A percentile compares a stretch with the other conserved stretches of the same genome.
Evolutionary conservation across 2,113 vertebrate species (phyloP).

Genomic region (Sinocyclocheilus grahami): DNA sequence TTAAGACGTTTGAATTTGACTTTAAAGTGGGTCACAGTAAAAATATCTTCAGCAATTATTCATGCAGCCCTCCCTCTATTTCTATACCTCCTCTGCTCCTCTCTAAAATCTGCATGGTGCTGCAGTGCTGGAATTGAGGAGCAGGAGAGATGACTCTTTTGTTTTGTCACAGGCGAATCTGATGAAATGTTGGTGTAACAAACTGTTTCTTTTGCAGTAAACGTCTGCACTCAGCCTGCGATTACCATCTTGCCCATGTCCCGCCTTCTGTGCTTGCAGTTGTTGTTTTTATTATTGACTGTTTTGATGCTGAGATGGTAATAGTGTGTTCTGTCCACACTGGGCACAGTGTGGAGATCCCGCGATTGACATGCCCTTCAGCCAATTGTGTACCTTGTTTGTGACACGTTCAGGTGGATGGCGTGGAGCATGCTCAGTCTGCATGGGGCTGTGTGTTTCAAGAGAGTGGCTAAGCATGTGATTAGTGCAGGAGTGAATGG

Average conservation of each 20-base stretch:
- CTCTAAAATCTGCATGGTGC: constrained; percentile 70
- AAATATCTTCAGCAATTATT: constrained; percentile 83
- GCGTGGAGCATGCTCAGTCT: constrained; percentile 35
- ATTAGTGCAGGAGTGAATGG: constrained; percentile 67
- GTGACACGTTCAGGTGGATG: constrained; percentile 14
- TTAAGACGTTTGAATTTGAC: constrained; percentile 71
- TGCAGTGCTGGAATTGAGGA: constrained; percentile 65
- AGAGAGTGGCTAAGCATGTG: constrained; percentile 56
- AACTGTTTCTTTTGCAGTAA: constrained; percentile 41
- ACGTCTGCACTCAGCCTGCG: constrained; percentile 47
- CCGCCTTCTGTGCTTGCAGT: constrained; percentile 37
- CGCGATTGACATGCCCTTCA: neutral
- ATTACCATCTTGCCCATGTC: constrained; percentile 49
- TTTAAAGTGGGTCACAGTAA: constrained; percentile 83
- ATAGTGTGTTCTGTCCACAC: neutral
- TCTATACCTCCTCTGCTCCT: constrained; percentile 54
- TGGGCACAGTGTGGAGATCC: neutral
- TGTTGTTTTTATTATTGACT: constrained; percentile 36
- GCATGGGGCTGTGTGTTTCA: neutral
- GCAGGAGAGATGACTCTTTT: constrained; percentile 62
- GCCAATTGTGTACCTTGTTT: constrained; percentile 34
- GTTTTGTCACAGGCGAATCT: constrained; percentile 62
- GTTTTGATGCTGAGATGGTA: constrained; percentile 28
- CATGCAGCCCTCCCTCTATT: constrained; percentile 72
- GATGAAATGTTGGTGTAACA: constrained; percentile 69